A percentile compares a stretch with the other conserved stretches of the same genome.
Conservation (phyloP, 2,888 invertebrate genomes). For the Rhabditoides inermis region DNA sequence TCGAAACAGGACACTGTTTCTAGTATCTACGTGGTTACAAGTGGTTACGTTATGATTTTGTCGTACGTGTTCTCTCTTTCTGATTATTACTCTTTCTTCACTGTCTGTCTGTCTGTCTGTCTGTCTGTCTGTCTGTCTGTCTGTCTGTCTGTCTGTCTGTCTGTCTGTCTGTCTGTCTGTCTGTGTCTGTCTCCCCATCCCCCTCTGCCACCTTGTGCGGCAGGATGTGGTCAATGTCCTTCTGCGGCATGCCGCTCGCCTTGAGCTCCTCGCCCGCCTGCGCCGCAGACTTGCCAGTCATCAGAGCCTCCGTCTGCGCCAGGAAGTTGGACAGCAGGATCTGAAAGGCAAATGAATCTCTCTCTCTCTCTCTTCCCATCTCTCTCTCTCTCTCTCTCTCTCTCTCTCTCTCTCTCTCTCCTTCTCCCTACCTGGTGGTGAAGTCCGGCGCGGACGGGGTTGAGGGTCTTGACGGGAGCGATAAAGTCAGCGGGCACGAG, state of each 20-base stretch:
- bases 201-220: slow-evolving; percentile 86
- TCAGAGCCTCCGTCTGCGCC: slow-evolving; percentile 95
- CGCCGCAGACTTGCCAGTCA: slow-evolving; percentile 68
- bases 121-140: no score
- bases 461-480: slow-evolving; percentile 82
- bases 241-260: slow-evolving; percentile 69
- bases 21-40: no score
- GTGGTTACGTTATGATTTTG: no score
- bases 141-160: no score
- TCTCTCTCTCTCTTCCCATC: not conserved
- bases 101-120: no score
- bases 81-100: no score
- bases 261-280: slow-evolving; percentile 73
- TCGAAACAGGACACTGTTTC: no score
- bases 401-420: not conserved
- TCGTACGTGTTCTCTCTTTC: no score
- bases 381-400: not conserved
- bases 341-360: slow-evolving; percentile 47
- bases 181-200: no score
- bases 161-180: no score
- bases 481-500: slow-evolving; percentile 94
- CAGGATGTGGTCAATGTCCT: slow-evolving; percentile 70
- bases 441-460: slow-evolving; percentile 69
- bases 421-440: slow-evolving; percentile 69
- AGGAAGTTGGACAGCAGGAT: slow-evolving; percentile 91